Base-by-base conservation (phyloP, 2,888 invertebrate species). In the Stenodema calcarata region DNA sequence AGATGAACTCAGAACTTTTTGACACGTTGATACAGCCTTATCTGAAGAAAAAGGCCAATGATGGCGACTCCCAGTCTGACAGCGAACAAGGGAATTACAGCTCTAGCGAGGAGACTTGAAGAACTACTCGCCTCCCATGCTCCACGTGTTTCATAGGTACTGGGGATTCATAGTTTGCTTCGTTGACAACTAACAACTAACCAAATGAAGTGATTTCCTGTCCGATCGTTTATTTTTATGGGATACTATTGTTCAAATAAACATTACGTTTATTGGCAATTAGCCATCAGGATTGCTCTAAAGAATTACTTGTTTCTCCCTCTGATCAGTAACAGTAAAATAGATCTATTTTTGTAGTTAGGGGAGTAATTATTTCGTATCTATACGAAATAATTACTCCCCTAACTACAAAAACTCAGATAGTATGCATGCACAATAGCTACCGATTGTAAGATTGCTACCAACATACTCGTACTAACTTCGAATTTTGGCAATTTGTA, bases 1-100 rank as follows among this genome's bases (percentile, higher is more conserved):
- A 76, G 54, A 79, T 78, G 41, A 27, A 86, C 27, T 69, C 76
- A 12, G 54, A 76, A 14, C 27, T 76, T n/a, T 86, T 54, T 35
- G 62, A 86, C 27, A 12, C 44, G 14, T 27, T 73, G 2, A 18
- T 84, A 23, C 70, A 73, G n/a, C 84, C 75, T 27, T 75, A 73
- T 28, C 28, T 42, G 73, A 73, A 80, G 54, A 80, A 80, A 1
- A 54, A 80, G 35, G 30, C 16, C 30, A 14, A 80, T 12, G 79
- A 28, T 9, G 9, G 6, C n/a, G 62, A 62, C 11, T 62, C 35
- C 11, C 35, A 18, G 16, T 73, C 41, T 4, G 78, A 78, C 78
- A 44, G 78, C 78, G 78, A 42, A 44, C 78, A 42, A 23, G 73
- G 41, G 14, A 73, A 18, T 23, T 78, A 78, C 44, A 78, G 78